Conservation (phyloP, 1,140 invertebrate genomes). For the Lasioglossum baleicum region DNA sequence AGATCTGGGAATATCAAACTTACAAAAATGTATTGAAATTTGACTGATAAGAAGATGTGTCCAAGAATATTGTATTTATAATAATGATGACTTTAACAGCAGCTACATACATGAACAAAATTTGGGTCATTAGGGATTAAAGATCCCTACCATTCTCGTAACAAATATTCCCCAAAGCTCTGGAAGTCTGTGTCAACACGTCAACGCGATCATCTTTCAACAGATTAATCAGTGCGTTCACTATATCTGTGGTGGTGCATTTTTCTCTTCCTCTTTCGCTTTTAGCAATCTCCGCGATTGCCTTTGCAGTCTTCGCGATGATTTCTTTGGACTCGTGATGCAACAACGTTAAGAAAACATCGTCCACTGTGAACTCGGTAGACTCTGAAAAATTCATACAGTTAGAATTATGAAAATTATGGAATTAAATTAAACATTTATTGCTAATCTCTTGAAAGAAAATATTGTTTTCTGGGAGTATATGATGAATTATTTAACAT, state of each 20-base stretch:
- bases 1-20: background rate
- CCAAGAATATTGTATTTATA: background rate
- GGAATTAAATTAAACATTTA: background rate
- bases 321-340: conserved; percentile 65
- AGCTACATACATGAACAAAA: conserved; percentile 46
- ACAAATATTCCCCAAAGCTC: conserved; percentile 93
- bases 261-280: conserved; percentile 84
- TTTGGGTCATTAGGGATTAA: conserved; percentile 36
- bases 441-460: background rate
- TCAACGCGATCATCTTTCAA: conserved; percentile 79
- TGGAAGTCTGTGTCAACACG: conserved; percentile 85
- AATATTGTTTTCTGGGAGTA: no score
- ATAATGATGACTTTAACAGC: conserved; percentile 19
- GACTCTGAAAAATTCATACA: conserved; percentile 57
- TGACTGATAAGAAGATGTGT: background rate
- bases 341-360: conserved; percentile 70
- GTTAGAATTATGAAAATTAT: background rate
- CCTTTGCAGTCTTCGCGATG: conserved; percentile 80
- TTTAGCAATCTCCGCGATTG: conserved; percentile 87
- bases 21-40: background rate
- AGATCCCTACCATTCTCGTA: conserved; percentile 87
- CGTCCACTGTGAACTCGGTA: conserved; percentile 61
- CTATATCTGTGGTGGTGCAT: conserved; percentile 83
- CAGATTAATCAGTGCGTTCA: conserved; percentile 81
- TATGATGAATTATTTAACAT: no score